Evolutionary conservation across 2,797 vertebrate genomes (phyloP).

Genomic region (Pristis pectinata): DNA sequence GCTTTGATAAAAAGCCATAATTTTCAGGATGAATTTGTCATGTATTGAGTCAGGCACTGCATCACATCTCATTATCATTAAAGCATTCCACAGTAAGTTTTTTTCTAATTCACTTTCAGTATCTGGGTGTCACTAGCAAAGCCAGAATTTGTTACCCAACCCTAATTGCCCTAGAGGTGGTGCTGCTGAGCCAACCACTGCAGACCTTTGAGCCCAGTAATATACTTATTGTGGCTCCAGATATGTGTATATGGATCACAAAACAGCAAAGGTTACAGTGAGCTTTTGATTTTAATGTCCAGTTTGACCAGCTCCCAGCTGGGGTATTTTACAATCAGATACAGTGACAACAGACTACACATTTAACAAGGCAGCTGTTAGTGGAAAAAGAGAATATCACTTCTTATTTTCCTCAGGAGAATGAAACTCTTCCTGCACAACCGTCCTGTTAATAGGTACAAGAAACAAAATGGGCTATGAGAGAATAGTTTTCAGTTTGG

Average conservation of each 20-base stretch:
- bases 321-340: no score
- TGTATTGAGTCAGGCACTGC: background rate
- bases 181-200: no score
- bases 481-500: background rate
- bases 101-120: no score
- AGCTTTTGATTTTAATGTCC: background rate
- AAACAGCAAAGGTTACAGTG: background rate
- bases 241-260: background rate
- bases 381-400: background rate
- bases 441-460: background rate
- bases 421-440: background rate
- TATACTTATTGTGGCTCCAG: background rate
- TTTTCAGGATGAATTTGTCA: background rate
- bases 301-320: background rate
- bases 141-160: no score
- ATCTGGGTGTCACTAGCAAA: no score
- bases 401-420: no score
- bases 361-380: background rate
- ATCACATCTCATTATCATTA: background rate
- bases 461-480: background rate
- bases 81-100: background rate
- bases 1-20: no score
- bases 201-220: background rate
- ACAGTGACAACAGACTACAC: no score
- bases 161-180: no score